phyloP scores from a whole-genome alignment of 2,888 invertebrate genomes.

The Zeuzera pyrina region DNA sequence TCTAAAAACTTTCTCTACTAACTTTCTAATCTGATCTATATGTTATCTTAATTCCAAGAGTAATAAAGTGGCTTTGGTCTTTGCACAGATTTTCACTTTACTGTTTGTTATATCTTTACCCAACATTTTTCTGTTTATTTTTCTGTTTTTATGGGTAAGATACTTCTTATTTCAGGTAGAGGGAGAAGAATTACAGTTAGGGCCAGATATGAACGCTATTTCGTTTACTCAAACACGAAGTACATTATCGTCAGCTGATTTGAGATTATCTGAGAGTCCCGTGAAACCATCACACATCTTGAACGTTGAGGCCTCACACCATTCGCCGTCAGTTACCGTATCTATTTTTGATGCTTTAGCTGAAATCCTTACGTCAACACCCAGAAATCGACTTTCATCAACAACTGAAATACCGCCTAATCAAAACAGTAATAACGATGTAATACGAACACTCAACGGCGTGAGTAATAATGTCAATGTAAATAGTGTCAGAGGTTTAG shows the following conservation, averaged over 20 bases:
- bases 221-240: constrained; percentile 65
- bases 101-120: constrained; percentile 8
- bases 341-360: constrained; percentile 74
- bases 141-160: constrained; percentile 69
- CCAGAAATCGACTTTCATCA: constrained; percentile 55
- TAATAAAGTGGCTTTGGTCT: constrained; percentile 71
- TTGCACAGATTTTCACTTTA: constrained; percentile 39
- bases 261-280: constrained; percentile 64
- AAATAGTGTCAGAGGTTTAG: constrained; percentile 55
- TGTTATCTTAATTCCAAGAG: constrained; percentile 41
- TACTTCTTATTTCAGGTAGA: constrained; percentile 72
- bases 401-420: constrained; percentile 55
- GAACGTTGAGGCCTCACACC: constrained; percentile 71
- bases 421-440: constrained; percentile 46
- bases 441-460: constrained; percentile 57
- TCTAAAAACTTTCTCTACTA: constrained; percentile 20
- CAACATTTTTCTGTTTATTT: constrained; percentile 21
- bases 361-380: constrained; percentile 71
- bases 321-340: constrained; percentile 72
- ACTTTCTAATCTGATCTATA: constrained; percentile 21
- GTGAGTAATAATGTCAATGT: constrained; percentile 69
- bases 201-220: constrained; percentile 65
- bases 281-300: constrained; percentile 60
- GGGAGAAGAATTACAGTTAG: constrained; percentile 70
- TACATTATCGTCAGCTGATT: constrained; percentile 61